Percentiles rank a stretch among this genome's conserved stretches.
Evolutionary conservation across 2,113 vertebrate genomes (phyloP).

Genomic region (Gallinago undulata): DNA sequence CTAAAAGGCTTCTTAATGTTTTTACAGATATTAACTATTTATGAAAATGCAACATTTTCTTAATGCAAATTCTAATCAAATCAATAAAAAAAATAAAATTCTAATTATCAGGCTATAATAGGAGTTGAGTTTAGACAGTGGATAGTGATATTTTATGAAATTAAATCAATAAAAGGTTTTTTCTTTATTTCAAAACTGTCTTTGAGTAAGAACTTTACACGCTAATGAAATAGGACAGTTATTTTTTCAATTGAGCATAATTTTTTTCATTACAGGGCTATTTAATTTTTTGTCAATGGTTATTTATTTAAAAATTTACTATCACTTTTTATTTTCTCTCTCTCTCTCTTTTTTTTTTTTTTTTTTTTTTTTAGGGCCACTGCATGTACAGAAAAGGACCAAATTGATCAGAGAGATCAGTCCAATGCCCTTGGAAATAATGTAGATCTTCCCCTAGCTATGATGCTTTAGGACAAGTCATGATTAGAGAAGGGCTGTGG

Average conservation of each 20-base stretch:
- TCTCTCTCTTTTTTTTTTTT: no score
- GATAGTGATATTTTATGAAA: background rate
- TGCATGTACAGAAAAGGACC: background rate
- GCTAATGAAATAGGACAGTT: background rate
- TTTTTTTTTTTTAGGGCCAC: no score
- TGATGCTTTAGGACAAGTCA: background rate
- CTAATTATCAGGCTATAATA: background rate
- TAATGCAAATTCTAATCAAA: background rate
- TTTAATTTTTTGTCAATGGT: background rate
- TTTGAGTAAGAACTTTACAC: background rate
- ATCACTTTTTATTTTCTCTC: rapidly evolving
- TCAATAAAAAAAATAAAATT: background rate
- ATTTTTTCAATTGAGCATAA: rapidly evolving
- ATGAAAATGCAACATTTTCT: background rate
- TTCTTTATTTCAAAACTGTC: background rate
- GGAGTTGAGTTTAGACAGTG: background rate
- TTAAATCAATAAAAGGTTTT: background rate
- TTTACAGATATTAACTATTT: background rate
- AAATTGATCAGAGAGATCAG: background rate
- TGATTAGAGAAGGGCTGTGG: background rate
- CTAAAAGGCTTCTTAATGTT: background rate
- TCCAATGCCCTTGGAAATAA: background rate
- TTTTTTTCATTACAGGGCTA: background rate
- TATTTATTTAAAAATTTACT: background rate
- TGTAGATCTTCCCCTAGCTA: background rate